Evolutionary conservation across 2,113 vertebrate genomes (phyloP).

Genomic region (Dromiciops gliroides): DNA sequence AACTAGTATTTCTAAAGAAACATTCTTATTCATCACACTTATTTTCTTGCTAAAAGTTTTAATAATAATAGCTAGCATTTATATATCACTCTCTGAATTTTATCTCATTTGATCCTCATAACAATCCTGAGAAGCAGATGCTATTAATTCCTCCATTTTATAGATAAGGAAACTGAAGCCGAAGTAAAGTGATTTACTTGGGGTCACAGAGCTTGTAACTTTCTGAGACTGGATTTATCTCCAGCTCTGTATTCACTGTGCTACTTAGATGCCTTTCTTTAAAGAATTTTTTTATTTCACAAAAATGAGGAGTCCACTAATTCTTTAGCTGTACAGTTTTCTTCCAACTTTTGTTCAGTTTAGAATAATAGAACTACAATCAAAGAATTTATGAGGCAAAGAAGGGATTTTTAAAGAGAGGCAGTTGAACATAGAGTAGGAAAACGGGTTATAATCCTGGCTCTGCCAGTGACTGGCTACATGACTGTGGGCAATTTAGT

Average conservation of each 20-base stretch:
- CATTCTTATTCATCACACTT: not conserved
- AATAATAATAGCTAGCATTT: not conserved
- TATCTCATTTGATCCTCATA: not conserved
- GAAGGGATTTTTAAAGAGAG: not conserved
- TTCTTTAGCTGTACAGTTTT: not conserved
- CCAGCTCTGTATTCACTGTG: not conserved
- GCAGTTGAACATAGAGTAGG: not conserved
- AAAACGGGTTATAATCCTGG: not conserved
- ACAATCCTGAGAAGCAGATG: not conserved
- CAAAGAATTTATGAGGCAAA: not conserved
- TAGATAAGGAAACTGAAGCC: not conserved
- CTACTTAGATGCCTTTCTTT: not conserved
- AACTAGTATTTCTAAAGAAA: constrained; percentile 21
- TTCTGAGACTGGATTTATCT: not conserved
- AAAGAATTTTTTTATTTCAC: not conserved
- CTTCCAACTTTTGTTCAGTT: not conserved
- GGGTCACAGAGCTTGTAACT: not conserved
- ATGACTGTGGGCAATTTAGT: not conserved
- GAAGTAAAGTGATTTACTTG: not conserved
- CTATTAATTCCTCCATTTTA: not conserved
- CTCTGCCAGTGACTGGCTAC: not conserved
- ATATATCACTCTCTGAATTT: not conserved
- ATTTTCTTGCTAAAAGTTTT: not conserved
- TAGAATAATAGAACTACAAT: not conserved
- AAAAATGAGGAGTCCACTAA: not conserved